Base-by-base conservation (phyloP, 2,888 invertebrate genomes). In the Diloba caeruleocephala region DNA sequence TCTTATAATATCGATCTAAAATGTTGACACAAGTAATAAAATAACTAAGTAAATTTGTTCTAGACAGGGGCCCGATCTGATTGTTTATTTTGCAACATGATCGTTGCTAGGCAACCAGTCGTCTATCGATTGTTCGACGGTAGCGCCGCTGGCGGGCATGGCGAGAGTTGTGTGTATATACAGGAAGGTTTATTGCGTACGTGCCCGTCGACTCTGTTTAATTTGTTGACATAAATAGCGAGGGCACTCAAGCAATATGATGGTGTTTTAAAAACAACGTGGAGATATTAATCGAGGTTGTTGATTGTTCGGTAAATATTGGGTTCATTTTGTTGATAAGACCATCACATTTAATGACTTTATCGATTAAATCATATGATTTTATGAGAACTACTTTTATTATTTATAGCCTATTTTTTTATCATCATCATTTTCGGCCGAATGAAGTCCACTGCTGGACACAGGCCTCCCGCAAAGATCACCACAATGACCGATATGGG, bases 1-100 rank as follows among this genome's bases (percentile, higher is more conserved):
- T 88, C 87, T 78, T 86, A 88, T 90, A 89, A 89, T 90, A 90
- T 87, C 85, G 82, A 88, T 91, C 86, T 90, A 91, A 91, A 92
- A 87, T 91, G 91, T 93, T 92, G 86, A 88, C 89, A 85, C 86
- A 84, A 88, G 87, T 90, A 91, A 93, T 93, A 93, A 92, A 92
- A 92, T 92, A 90, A 89, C 90, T 88, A 86, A 87, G 90, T 86
- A 92, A 93, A 93, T 92, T 92, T 93, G 87, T 87, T 87, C 83
- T 84, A 84, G 85, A 84, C 85, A 79, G 76, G 80, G 84, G 83
- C 84, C 74, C 79, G 82, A 76, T 85, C 81, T 87, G 91, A 91
- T 93, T 94, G 94, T 94, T 94, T 94, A 91, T 93, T 93, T 93
- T 94, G 92, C 88, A 93, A 93, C 88, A 87, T 88, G 92, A 92